These are phyloP conservation scores for Abrostola tripartita DNA, from an alignment of 2,888 invertebrate species.

Conservation along the genomic window DNA sequence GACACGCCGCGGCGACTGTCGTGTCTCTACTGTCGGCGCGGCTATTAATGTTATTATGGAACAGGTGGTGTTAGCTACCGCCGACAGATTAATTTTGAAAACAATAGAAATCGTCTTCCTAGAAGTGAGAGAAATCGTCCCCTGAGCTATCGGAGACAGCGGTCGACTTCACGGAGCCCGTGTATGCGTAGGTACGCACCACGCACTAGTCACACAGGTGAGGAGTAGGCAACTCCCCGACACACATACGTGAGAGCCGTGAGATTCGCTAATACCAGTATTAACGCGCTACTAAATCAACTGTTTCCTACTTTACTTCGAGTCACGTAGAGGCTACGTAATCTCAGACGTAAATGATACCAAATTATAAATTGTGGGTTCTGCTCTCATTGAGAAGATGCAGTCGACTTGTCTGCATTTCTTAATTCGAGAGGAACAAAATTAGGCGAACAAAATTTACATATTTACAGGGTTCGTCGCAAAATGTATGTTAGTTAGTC, in stretches of 20 bases:
- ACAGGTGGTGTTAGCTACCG: conserved; percentile 57
- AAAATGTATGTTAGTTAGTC: too few relatives aligned
- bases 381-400: background rate
- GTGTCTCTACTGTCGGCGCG: conserved; percentile 55
- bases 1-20: conserved; percentile 61
- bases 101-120: conserved; percentile 31
- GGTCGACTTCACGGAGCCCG: background rate
- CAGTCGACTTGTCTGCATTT: background rate
- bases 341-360: conserved; percentile 14
- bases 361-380: background rate
- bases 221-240: conserved; percentile 10
- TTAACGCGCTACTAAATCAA: conserved; percentile 64
- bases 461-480: too few relatives aligned
- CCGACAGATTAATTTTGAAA: conserved; percentile 39
- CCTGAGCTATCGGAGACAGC: background rate
- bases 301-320: conserved; percentile 74
- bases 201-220: background rate
- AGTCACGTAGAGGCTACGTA: conserved; percentile 37
- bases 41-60: conserved; percentile 56
- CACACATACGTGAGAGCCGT: conserved; percentile 24
- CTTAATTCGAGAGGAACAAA: too few relatives aligned
- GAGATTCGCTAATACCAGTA: conserved; percentile 42
- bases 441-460: too few relatives aligned
- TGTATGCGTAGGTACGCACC: conserved; percentile 1
- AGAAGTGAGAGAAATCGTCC: conserved; percentile 15